Evolutionary conservation across 92 coral and sea anemone genomes (phyloP), one percentile per base, ranked within the genome.

Genomic region (Phenganax marumi): DNA sequence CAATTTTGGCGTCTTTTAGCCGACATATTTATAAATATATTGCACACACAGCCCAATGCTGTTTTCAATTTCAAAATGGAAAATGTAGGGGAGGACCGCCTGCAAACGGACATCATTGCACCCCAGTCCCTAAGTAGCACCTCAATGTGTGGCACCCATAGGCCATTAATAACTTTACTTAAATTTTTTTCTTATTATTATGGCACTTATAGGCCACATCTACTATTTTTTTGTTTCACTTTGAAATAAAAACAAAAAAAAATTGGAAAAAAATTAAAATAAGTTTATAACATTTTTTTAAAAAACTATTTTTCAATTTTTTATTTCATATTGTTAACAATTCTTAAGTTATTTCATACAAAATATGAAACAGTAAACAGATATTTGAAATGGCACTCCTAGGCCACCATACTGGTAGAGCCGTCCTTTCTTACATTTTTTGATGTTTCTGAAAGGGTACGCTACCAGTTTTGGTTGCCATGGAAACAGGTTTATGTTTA

Each of bases 1-100:
- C 85, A 85, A 8, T 39, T 68, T 52, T 83, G 51, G 82, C 73
- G 52, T 70, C n/a, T 81, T 51, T 64, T 68, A 63, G 51, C 76
- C 25, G 85, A 81, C 85, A 81, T 81, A 68, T 68, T 68, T 68
- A 17, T 17, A 68, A 68, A 68, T 54, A 54, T 54, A n/a, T n/a
- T n/a, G n/a, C n/a, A n/a, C n/a, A n/a, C n/a, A n/a, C n/a, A n/a
- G n/a, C n/a, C n/a, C n/a, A n/a, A n/a, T n/a, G n/a, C n/a, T n/a
- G n/a, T n/a, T n/a, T n/a, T n/a, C n/a, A n/a, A n/a, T n/a, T n/a
- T n/a, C n/a, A n/a, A n/a, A n/a, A n/a, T n/a, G n/a, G n/a, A n/a
- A n/a, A n/a, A n/a, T n/a, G n/a, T n/a, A n/a, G n/a, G n/a, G n/a
- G n/a, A n/a, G n/a, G n/a, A n/a, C n/a, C n/a, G n/a, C n/a, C n/a